These are phyloP conservation scores for Poeciliopsis paucimaculata DNA, from an alignment of 2,797 vertebrate species.

Conservation along the genomic window DNA sequence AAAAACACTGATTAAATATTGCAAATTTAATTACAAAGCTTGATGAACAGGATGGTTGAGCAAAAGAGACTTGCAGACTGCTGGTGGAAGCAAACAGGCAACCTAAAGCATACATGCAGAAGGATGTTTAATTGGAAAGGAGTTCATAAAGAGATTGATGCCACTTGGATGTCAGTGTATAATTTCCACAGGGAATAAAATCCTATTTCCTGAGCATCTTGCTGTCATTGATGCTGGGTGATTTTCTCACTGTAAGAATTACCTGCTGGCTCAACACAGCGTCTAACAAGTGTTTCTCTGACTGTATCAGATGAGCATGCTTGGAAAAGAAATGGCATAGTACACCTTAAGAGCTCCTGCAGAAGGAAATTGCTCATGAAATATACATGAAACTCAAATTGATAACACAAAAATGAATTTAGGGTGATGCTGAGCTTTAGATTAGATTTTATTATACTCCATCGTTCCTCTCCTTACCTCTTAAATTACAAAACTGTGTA, in stretches of 20 bases:
- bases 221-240: slow-evolving; percentile 8
- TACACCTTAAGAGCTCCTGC: slow-evolving; percentile 5
- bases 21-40: slow-evolving; percentile 42
- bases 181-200: slow-evolving; percentile 40
- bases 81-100: slow-evolving; percentile 17
- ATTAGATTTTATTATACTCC: not conserved
- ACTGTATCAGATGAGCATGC: slow-evolving; percentile 1
- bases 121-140: slow-evolving; percentile 12
- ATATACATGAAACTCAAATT: slow-evolving; percentile 13
- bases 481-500: not conserved
- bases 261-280: slow-evolving; percentile 8
- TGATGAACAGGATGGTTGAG: slow-evolving; percentile 39
- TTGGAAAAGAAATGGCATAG: not conserved
- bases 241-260: slow-evolving; percentile 32
- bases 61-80: slow-evolving; percentile 14
- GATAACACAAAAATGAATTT: slow-evolving; percentile 15
- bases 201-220: slow-evolving; percentile 22
- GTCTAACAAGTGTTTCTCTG: slow-evolving; percentile 2
- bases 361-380: slow-evolving; percentile 11
- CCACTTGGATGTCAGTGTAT: slow-evolving; percentile 1
- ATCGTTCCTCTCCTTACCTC: not conserved
- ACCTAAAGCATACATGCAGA: not conserved
- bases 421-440: not conserved
- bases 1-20: slow-evolving; percentile 49
- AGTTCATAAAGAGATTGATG: slow-evolving; percentile 26